Evolutionary conservation across 1,140 invertebrate genomes (phyloP), one percentile per base, ranked within the genome.

Genomic region (Drosophila melanica): DNA sequence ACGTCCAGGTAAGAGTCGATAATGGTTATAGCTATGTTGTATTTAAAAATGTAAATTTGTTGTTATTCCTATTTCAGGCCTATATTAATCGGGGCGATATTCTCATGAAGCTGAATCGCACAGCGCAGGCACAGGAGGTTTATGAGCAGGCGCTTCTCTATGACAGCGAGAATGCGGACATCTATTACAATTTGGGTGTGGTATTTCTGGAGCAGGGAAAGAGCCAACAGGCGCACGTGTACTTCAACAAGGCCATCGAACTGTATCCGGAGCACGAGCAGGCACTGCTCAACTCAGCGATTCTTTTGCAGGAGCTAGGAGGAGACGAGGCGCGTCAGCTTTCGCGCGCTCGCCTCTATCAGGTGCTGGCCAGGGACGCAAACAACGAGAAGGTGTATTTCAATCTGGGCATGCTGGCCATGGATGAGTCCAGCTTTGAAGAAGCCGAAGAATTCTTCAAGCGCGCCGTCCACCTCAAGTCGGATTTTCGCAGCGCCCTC

Each of bases 11-110:
- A 8, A 45, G 64, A 11, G 0, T 9, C 5, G 18, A 4, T 0
- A 12, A 2, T 8, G 0, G 3, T 16, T 18, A n/a, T 1, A 3
- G 9, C 10, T 27, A 7, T 10, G 9, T 6, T 9, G 27, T 1
- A 4, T 30, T 39, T 3, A 33, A 5, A 23, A 1, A 27, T 11
- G 9, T n/a, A 11, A 4, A 11, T 18, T 12, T 6, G n/a, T 23
- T 3, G 2, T 23, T 23, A 23, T 23, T 12, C 8, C 0, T 11
- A 3, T 50, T 45, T 9, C 97, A 99, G 92, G 98, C 98, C 5
- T 99, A 99, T 90, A 99, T 99, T 75, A 99, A 99, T 93, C 94
- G 98, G 54, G 98, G 98, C 0, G 98, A 99, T 93, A 97, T 99
- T 91, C 94, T 99, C 45, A 97, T 99, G 87, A 99, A 98, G 93